Conservation (phyloP, 2,888 invertebrate species). For the Epinotia brunnichana region DNA sequence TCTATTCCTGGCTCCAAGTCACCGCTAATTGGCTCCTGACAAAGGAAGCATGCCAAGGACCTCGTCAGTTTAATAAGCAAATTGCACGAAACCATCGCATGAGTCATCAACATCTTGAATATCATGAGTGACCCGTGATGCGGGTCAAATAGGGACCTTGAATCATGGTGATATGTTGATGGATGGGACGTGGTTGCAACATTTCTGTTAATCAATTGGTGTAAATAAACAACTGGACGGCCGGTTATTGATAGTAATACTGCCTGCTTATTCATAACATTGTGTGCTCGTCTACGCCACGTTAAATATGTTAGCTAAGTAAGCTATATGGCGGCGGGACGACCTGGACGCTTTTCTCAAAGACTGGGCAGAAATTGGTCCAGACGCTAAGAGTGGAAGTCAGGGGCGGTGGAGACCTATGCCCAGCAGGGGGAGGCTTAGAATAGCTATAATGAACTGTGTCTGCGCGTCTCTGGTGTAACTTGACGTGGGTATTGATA, state of each 20-base stretch:
- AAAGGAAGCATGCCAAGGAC: slow-evolving; percentile 68
- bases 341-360: no score
- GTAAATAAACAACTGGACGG: slow-evolving; percentile 25
- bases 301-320: no score
- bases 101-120: slow-evolving; percentile 49
- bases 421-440: no score
- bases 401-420: no score
- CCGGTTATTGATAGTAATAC: neutral
- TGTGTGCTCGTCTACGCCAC: neutral
- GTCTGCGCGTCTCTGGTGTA: no score
- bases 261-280: neutral
- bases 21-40: slow-evolving; percentile 46
- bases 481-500: no score
- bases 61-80: slow-evolving; percentile 64
- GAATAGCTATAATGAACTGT: no score
- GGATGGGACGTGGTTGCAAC: slow-evolving; percentile 34
- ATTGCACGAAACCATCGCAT: slow-evolving; percentile 61
- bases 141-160: slow-evolving; percentile 47
- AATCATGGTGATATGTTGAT: slow-evolving; percentile 48
- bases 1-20: slow-evolving; percentile 40
- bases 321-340: no score
- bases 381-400: no score
- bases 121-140: slow-evolving; percentile 47
- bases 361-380: no score
- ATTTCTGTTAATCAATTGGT: slow-evolving; percentile 25